Conservation (phyloP, 2,113 vertebrate genomes). For the Microcebus tavaratra region DNA sequence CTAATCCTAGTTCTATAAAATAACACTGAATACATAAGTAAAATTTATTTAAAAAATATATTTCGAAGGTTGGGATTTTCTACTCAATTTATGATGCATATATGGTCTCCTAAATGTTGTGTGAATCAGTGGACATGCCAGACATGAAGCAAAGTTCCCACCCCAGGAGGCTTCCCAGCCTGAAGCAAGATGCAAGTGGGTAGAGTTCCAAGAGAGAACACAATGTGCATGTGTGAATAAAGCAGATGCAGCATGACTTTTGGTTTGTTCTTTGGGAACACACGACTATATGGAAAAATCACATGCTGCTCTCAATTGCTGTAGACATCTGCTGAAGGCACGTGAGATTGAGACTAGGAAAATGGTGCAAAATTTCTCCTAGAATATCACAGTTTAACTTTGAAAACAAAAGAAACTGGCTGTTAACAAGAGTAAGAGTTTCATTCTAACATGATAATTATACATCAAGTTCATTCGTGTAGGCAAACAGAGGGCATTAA, state of each 20-base stretch:
- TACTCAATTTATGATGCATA: background rate
- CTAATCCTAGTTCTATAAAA: background rate
- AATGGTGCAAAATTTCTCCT: background rate
- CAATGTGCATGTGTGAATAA: conserved; percentile 1
- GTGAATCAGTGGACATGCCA: conserved; percentile 30
- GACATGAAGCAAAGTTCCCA: background rate
- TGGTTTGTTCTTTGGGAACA: conserved; percentile 55
- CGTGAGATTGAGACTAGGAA: background rate
- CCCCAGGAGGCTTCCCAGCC: conserved; percentile 42
- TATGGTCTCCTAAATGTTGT: background rate
- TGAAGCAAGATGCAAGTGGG: conserved; percentile 48
- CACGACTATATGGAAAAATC: conserved; percentile 50
- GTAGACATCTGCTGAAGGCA: conserved; percentile 72
- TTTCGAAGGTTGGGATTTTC: conserved; percentile 23
- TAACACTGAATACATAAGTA: background rate
- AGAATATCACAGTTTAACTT: background rate
- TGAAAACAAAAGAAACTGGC: background rate
- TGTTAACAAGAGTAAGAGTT: background rate
- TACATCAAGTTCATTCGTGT: background rate
- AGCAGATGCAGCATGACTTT: conserved; percentile 57
- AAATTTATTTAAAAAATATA: conserved; percentile 1
- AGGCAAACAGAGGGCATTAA: background rate
- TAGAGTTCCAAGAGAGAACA: conserved; percentile 63
- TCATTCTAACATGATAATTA: background rate
- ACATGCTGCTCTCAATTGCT: conserved; percentile 52